Percentiles rank a stretch among this genome's conserved stretches.
Conservation (phyloP, 2,888 invertebrate genomes). For the Andrena trimmerana region DNA sequence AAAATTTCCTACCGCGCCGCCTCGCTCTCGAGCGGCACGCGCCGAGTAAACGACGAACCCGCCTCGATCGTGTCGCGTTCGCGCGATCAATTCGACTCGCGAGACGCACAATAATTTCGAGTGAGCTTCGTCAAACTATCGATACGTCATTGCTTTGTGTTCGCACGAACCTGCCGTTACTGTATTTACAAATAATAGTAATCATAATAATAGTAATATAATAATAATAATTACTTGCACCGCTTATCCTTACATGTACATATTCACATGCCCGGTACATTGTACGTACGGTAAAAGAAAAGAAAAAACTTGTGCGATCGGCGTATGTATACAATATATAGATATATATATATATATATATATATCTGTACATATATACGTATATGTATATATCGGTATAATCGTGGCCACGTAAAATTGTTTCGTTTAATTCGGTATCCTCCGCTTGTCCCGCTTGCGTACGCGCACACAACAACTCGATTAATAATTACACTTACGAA, state of each 20-base stretch:
- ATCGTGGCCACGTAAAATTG: slow-evolving; percentile 55
- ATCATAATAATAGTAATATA: slow-evolving; percentile 26
- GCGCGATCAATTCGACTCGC: background rate
- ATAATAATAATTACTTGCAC: slow-evolving; percentile 57
- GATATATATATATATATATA: slow-evolving; percentile 12
- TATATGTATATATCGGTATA: slow-evolving; percentile 37
- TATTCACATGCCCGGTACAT: slow-evolving; percentile 57
- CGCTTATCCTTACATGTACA: slow-evolving; percentile 53
- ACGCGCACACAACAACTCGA: slow-evolving; percentile 39
- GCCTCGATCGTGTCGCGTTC: background rate
- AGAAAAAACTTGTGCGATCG: slow-evolving; percentile 69
- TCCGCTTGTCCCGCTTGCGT: slow-evolving; percentile 35
- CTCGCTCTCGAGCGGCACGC: slow-evolving; percentile 2
- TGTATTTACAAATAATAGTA: slow-evolving; percentile 69
- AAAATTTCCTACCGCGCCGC: slow-evolving; percentile 2
- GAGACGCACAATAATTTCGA: slow-evolving; percentile 16
- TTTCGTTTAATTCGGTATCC: slow-evolving; percentile 49
- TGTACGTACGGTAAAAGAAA: slow-evolving; percentile 59
- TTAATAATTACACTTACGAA: slow-evolving; percentile 43
- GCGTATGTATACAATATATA: slow-evolving; percentile 52
- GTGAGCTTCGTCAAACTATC: slow-evolving; percentile 19
- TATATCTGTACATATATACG: slow-evolving; percentile 28
- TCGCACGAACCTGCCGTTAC: slow-evolving; percentile 43
- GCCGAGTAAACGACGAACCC: background rate
- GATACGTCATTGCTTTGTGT: slow-evolving; percentile 44